Evolutionary conservation across 2,888 invertebrate genomes (phyloP), one percentile per base, ranked within the genome.

Genomic region (Ochropleura plecta): DNA sequence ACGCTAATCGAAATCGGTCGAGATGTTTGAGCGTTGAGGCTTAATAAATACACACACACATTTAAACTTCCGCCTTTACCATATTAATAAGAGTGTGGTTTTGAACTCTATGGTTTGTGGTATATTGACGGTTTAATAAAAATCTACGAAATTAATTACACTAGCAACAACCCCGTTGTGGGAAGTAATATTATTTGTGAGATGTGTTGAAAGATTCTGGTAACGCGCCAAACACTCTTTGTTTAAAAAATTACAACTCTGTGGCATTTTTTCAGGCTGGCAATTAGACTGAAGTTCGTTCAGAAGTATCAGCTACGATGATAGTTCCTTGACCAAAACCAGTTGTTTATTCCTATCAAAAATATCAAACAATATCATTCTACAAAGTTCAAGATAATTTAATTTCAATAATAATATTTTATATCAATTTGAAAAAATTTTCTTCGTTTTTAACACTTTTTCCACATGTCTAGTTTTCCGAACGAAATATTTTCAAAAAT

Each of bases 401-500:
- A 12, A 12, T 20, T 60, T 68, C 8, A 18, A 30, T 14, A 8
- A 3, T 44, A 46, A 18, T 0, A 62, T 46, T n/a, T 6, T 0
- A 30, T 3, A 57, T 30, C 4, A 5, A 44, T 3, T 14, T 10
- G 0, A 14, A n/a, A 64, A 65, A 65, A 18, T 20, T 0, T 14
- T 44, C 6, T 44, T 18, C 5, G 46, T 30, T 57, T 30, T 14
- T 57, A 8, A 57, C 6, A 55, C 12, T 30, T 59, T 30, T 59
- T 30, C 16, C 30, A 8, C 4, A 5, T 10, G 44, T 20, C 10
- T 44, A 2, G n/a, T 18, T 59, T 70, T 81, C 79, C n/a, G 82
- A 76, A 75, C 79, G 82, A 76, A 69, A 14, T 3, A 75, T 64
- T 77, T 92, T 93, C 91, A 93, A 94, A 91, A 92, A 91, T 90